Conservation (phyloP, 2,888 invertebrate genomes). For the Seladonia tumulorum region DNA sequence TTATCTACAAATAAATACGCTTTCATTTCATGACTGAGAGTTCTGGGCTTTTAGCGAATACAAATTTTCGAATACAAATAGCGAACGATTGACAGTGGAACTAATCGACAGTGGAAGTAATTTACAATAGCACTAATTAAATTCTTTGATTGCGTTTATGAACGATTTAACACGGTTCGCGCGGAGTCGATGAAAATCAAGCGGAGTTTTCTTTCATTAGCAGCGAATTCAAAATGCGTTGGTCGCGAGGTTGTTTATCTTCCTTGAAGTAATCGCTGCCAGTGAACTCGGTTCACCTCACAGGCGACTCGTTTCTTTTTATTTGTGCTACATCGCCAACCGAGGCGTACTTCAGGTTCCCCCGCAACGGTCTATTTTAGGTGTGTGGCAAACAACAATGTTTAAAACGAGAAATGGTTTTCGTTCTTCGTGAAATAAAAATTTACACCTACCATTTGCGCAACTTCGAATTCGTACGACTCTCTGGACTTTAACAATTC, state of each 20-base stretch:
- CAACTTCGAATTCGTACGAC: too few relatives aligned
- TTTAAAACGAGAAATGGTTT: background rate
- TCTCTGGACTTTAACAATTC: too few relatives aligned
- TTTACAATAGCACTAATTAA: background rate
- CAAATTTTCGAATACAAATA: background rate
- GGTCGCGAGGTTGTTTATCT: background rate
- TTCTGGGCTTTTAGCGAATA: too few relatives aligned
- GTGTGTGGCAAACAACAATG: background rate
- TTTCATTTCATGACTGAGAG: too few relatives aligned
- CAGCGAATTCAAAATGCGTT: background rate
- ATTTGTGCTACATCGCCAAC: background rate
- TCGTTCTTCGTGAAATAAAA: background rate
- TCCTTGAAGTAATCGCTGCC: background rate
- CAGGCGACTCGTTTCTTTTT: background rate
- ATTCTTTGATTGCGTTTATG: background rate
- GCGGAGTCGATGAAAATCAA: background rate
- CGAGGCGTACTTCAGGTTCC: background rate
- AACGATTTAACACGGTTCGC: background rate
- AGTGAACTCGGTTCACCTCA: conserved; percentile 18
- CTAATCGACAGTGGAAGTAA: background rate
- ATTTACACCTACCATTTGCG: too few relatives aligned
- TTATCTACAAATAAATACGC: too few relatives aligned
- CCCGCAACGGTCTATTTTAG: background rate
- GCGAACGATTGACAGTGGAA: background rate
- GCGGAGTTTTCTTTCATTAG: background rate